These are phyloP conservation scores for Oncorhynchus mykiss DNA, from an alignment of 2,113 vertebrate species.

Conservation along the genomic window DNA sequence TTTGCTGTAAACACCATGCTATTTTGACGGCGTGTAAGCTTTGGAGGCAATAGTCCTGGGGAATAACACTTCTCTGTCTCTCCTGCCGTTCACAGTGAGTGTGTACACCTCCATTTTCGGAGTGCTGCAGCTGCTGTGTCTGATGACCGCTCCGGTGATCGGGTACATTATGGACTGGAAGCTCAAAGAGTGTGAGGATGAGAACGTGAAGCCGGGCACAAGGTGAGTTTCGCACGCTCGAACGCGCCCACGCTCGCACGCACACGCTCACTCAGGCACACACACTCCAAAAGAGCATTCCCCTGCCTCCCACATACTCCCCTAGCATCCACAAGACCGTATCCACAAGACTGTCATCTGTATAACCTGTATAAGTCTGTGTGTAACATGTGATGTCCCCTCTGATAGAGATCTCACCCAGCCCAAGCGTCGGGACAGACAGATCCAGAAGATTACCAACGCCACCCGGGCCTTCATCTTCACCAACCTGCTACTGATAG, in stretches of 20 bases:
- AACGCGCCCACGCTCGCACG: constrained; percentile 1
- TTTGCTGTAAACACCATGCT: neutral
- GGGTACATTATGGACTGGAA: constrained; percentile 97
- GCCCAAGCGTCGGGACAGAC: constrained; percentile 81
- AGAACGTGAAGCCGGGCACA: constrained; percentile 72
- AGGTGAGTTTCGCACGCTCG: constrained; percentile 68
- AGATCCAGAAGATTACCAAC: constrained; percentile 91
- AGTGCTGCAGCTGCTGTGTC: constrained; percentile 91
- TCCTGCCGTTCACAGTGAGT: constrained; percentile 75
- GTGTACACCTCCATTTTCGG: constrained; percentile 96
- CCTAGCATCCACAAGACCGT: neutral
- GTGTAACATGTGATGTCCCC: no score
- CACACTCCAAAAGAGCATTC: neutral
- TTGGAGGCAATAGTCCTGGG: neutral
- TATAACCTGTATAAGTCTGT: neutral
- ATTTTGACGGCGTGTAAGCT: neutral
- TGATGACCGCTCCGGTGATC: constrained; percentile 92
- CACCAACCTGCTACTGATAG: constrained; percentile 91
- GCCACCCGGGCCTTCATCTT: constrained; percentile 93
- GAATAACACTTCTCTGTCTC: neutral
- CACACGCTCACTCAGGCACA: constrained; percentile 11
- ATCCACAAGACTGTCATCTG: neutral
- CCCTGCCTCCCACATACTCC: neutral
- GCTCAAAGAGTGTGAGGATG: constrained; percentile 89
- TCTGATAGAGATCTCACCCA: constrained; percentile 77